Evolutionary conservation across 2,113 vertebrate species (phyloP).

Genomic region (Pycnonotus jocosus): DNA sequence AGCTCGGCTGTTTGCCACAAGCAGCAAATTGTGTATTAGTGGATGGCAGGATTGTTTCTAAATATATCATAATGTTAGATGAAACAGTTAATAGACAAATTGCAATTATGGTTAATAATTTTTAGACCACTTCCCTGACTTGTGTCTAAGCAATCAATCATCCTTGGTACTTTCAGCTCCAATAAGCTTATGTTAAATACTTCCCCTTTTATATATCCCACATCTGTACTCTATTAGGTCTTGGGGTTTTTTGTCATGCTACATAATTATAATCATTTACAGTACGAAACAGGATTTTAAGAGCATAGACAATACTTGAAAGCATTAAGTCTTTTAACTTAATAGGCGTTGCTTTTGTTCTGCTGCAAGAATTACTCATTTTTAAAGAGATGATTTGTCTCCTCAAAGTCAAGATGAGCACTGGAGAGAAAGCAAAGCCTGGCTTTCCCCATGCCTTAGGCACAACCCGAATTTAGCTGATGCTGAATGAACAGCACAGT

Average conservation of each 20-base stretch:
- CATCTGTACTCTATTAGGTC: not conserved
- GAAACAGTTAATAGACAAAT: conserved; percentile 25
- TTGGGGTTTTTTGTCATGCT: not conserved
- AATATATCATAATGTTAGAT: not conserved
- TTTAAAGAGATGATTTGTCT: not conserved
- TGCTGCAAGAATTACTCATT: not conserved
- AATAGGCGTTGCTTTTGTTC: not conserved
- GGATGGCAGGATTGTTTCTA: not conserved
- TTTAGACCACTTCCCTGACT: conserved; percentile 19
- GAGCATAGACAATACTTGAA: not conserved
- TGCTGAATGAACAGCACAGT: not conserved
- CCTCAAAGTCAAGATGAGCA: not conserved
- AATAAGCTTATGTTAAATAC: not conserved
- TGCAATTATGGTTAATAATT: conserved; percentile 54
- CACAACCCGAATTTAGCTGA: not conserved
- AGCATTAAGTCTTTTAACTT: not conserved
- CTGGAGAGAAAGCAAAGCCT: not conserved
- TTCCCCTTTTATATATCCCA: not conserved
- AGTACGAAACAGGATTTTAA: not conserved
- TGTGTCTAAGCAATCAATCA: conserved; percentile 6
- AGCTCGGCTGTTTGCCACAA: not conserved
- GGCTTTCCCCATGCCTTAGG: not conserved
- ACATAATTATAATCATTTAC: conserved; percentile 3
- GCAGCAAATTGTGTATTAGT: not conserved
- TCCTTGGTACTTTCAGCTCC: conserved; percentile 16